Evolutionary conservation across 2,797 vertebrate genomes (phyloP).

Genomic region (Sebastiscus albofasciatus): DNA sequence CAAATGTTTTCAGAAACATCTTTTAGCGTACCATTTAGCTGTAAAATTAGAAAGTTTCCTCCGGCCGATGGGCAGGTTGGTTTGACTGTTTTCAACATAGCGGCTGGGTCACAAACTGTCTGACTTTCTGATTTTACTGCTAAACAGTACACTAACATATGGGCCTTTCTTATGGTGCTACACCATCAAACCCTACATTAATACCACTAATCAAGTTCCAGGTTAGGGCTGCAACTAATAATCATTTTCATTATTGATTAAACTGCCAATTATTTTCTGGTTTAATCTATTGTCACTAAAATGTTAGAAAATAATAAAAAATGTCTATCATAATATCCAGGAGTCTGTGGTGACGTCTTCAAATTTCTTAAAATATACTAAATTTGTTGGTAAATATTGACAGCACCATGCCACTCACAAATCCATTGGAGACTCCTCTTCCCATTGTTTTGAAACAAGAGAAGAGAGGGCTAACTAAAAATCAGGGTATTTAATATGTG

Average conservation of each 20-base stretch:
- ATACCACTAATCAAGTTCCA: not conserved
- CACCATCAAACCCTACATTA: not conserved
- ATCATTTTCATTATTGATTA: not conserved
- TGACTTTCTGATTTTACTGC: too few relatives aligned
- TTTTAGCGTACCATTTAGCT: too few relatives aligned
- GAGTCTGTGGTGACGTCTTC: too few relatives aligned
- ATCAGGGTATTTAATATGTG: not conserved
- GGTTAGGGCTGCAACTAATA: not conserved
- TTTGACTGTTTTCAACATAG: too few relatives aligned
- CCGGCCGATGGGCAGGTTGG: too few relatives aligned
- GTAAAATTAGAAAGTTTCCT: too few relatives aligned
- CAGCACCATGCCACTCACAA: not conserved
- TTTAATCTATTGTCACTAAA: not conserved
- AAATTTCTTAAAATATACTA: not conserved
- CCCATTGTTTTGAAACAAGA: not conserved
- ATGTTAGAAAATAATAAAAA: not conserved
- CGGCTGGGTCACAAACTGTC: too few relatives aligned
- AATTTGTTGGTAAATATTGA: not conserved
- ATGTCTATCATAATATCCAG: too few relatives aligned
- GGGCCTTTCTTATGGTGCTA: not conserved
- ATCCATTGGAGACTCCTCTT: not conserved
- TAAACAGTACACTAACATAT: too few relatives aligned
- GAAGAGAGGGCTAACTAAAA: not conserved
- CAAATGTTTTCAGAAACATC: too few relatives aligned
- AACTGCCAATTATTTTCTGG: not conserved